These are phyloP conservation scores for Lymantria dispar DNA, from an alignment of 2,888 invertebrate species.

Conservation along the genomic window DNA sequence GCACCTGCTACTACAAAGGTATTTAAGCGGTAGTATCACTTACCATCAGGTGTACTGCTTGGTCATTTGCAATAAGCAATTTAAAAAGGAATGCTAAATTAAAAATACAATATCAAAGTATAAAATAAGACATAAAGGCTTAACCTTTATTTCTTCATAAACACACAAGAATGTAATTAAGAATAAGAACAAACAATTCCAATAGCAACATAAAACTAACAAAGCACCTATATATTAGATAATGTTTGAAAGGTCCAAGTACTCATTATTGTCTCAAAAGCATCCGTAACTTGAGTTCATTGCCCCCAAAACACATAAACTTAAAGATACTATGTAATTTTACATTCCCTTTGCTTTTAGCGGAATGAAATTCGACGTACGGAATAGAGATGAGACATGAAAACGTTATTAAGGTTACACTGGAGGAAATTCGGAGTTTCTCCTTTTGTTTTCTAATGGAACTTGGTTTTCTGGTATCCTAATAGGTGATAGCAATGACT, in stretches of 20 bases:
- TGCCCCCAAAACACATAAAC: constrained; percentile 24
- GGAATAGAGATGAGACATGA: constrained; percentile 31
- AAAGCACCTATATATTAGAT: constrained; percentile 8
- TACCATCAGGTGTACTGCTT: too few species aligned
- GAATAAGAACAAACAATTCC: not conserved
- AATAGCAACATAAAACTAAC: constrained; percentile 8
- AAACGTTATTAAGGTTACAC: constrained; percentile 33
- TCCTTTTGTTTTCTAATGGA: constrained; percentile 13
- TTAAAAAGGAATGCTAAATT: too few species aligned
- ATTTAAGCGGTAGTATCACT: too few species aligned
- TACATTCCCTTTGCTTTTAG: constrained; percentile 40
- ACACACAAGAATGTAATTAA: too few species aligned
- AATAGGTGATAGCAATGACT: not conserved
- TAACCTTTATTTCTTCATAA: too few species aligned
- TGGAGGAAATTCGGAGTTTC: constrained; percentile 7
- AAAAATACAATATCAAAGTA: too few species aligned
- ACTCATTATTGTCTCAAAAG: constrained; percentile 34
- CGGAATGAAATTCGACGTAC: constrained; percentile 39
- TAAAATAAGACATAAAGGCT: too few species aligned
- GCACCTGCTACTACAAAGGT: too few species aligned
- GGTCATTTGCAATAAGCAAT: too few species aligned
- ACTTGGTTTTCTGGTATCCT: constrained; percentile 1
- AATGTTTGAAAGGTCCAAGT: constrained; percentile 22
- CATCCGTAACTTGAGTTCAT: constrained; percentile 20
- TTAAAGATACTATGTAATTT: constrained; percentile 27